phyloP scores from a whole-genome alignment of 2,888 invertebrate genomes.

The Scotopteryx bipunctaria region DNA sequence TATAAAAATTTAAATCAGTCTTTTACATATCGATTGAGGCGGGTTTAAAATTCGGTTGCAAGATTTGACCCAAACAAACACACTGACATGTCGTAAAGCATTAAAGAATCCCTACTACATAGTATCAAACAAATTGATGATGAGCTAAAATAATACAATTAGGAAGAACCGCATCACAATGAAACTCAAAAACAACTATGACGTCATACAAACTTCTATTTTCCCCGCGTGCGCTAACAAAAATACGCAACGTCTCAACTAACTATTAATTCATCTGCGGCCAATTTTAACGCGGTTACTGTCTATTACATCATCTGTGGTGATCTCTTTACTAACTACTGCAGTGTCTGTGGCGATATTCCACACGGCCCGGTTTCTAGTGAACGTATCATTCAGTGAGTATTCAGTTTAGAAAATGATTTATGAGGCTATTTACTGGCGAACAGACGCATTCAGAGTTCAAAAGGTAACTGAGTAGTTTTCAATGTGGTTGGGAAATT shows the following conservation, averaged over 20 bases:
- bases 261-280: slow-evolving; percentile 38
- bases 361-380: slow-evolving; percentile 54
- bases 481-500: slow-evolving; percentile 3
- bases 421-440: slow-evolving; percentile 23
- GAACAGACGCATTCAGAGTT: slow-evolving; percentile 16
- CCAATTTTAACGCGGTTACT: too few species aligned
- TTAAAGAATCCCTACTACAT: too few species aligned
- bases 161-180: slow-evolving; percentile 20
- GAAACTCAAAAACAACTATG: slow-evolving; percentile 43
- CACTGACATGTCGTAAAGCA: too few species aligned
- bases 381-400: slow-evolving; percentile 35
- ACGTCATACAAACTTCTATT: slow-evolving; percentile 55
- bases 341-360: slow-evolving; percentile 14
- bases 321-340: not conserved
- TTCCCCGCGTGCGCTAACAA: slow-evolving; percentile 47
- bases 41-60: too few species aligned
- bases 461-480: slow-evolving; percentile 9
- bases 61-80: too few species aligned
- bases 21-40: too few species aligned
- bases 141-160: slow-evolving; percentile 9
- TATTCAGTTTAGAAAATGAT: slow-evolving; percentile 29
- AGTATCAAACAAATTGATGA: too few species aligned
- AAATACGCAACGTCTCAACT: slow-evolving; percentile 44
- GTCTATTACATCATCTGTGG: slow-evolving; percentile 8
- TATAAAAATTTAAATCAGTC: too few species aligned